Evolutionary conservation across 2,797 vertebrate genomes (phyloP).

Genomic region (Periparus ater): DNA sequence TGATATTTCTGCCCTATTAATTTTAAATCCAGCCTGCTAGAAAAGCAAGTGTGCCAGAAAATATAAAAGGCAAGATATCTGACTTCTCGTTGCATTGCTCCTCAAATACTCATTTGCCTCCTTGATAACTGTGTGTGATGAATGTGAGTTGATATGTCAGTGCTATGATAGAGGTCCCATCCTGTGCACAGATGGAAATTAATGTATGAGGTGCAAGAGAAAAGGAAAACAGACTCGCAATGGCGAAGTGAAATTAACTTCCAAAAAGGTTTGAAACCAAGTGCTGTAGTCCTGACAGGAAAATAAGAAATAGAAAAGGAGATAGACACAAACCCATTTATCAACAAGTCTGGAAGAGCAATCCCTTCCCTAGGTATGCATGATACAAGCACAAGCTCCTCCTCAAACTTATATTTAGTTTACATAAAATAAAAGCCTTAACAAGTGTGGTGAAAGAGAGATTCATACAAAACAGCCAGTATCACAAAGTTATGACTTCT

Average conservation of each 20-base stretch:
- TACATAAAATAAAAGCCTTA: neutral
- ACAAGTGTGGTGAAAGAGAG: neutral
- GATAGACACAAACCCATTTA: neutral
- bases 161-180: neutral
- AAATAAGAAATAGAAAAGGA: neutral
- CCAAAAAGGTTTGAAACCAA: neutral
- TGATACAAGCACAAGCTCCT: neutral
- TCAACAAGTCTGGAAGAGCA: neutral
- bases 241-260: neutral
- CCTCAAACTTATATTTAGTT: neutral
- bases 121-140: neutral
- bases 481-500: neutral
- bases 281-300: neutral
- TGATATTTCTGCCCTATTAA: constrained; percentile 38
- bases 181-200: neutral
- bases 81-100: neutral
- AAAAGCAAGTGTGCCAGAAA: constrained; percentile 13
- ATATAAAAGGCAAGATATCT: neutral
- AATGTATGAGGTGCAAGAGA: constrained; percentile 12
- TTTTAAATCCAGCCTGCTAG: constrained; percentile 19
- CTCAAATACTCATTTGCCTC: constrained; percentile 19
- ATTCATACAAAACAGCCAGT: neutral
- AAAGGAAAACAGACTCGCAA: neutral
- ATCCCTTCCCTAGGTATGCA: neutral
- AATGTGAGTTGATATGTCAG: neutral